These are phyloP conservation scores for Formica exsecta DNA, from an alignment of 1,140 invertebrate species.

Conservation along the genomic window DNA sequence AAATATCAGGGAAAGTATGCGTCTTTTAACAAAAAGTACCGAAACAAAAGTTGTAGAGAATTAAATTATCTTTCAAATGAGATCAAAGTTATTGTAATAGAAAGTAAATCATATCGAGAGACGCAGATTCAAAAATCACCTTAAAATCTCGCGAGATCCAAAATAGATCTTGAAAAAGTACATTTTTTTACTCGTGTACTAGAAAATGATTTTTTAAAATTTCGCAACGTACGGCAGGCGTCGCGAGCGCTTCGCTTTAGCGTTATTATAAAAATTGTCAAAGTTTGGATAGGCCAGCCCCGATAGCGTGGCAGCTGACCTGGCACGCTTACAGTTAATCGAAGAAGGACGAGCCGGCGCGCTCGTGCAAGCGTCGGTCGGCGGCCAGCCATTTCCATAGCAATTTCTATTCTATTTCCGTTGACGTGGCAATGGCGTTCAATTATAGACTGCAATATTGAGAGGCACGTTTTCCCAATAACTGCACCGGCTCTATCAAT, in stretches of 20 bases:
- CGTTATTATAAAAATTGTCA: slow-evolving; percentile 30
- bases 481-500: slow-evolving; percentile 74
- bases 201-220: slow-evolving; percentile 11
- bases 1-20: too few species aligned
- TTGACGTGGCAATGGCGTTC: slow-evolving; percentile 83
- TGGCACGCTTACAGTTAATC: slow-evolving; percentile 50
- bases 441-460: slow-evolving; percentile 84
- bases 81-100: neutral
- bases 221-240: neutral
- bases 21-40: too few species aligned
- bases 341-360: slow-evolving; percentile 40
- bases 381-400: slow-evolving; percentile 76
- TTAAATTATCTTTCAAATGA: too few species aligned
- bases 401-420: slow-evolving; percentile 85
- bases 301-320: slow-evolving; percentile 24
- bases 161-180: neutral
- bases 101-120: neutral
- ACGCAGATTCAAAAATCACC: neutral
- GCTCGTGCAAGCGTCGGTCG: slow-evolving; percentile 16
- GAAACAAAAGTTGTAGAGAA: too few species aligned
- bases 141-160: neutral
- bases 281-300: slow-evolving; percentile 23
- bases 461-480: slow-evolving; percentile 83
- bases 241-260: neutral
- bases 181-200: neutral